Evolutionary conservation across 1,140 invertebrate species (phyloP), one percentile per base, ranked within the genome.

Genomic region (Dreissena rostriformis): DNA sequence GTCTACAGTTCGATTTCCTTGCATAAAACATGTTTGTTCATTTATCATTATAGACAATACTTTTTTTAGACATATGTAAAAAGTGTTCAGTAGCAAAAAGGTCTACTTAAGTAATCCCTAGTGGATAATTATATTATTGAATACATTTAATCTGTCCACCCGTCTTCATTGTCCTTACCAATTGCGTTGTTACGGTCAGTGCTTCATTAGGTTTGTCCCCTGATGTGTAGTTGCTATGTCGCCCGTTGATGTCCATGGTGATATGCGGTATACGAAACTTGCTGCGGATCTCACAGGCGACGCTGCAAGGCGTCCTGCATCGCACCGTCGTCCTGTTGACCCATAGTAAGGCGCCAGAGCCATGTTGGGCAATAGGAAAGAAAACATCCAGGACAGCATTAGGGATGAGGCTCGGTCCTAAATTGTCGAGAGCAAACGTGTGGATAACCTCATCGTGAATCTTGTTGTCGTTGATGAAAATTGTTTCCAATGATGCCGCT

Each of bases 251-350:
- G 26, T 68, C 24, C 24, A 28, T 68, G 29, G 17, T 17, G 15
- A 28, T 24, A 49, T 19, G 49, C 8, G 71, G 49, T 49, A 76
- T 28, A 49, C 49, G 10, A 19, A 61, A 29, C 19, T 26, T 72
- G 14, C 24, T 19, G 28, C 19, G 19, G 28, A 39, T 10, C 29
- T 39, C 10, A 51, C 26, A 71, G 0, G 1, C 19, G 10, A 71
- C 26, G n/a, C 14, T 12, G n/a, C 26, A n/a, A 73, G 19, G 51
- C 26, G 26, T 22, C 24, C 52, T 49, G n/a, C 66, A 19, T 15
- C 72, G 61, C 67, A 82, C 80, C 11, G n/a, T 67, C 22, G 80
- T 82, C 8, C 26, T 82, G 49, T 82, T 82, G 2, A 82, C 26
- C 22, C 29, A 68, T 12, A 82, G n/a, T 12, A 52, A 28, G 11